Conservation (phyloP, 2,113 vertebrate species). For the Herpailurus yagouaroundi region DNA sequence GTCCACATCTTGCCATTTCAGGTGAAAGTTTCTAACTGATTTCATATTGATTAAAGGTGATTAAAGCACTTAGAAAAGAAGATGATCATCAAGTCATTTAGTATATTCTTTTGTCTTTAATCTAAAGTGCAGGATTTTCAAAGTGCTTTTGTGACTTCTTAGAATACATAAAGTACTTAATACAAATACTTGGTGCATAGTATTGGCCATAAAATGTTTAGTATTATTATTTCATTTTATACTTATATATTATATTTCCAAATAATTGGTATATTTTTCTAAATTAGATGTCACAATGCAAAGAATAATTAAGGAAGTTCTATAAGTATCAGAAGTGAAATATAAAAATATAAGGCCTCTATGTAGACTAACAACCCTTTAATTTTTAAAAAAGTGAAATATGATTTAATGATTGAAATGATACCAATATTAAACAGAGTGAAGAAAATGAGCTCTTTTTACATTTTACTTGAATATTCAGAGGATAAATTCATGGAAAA, state of each 20-base stretch:
- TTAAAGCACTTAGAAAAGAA: not conserved
- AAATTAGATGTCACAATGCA: not conserved
- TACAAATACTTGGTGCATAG: not conserved
- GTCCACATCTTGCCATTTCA: not conserved
- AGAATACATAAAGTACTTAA: not conserved
- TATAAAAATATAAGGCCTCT: not conserved
- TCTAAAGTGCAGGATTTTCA: not conserved
- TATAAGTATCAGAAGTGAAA: slow-evolving; percentile 21
- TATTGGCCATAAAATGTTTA: not conserved
- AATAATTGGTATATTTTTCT: not conserved
- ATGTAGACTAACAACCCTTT: not conserved
- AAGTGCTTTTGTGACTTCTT: not conserved
- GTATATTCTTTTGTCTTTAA: slow-evolving; percentile 33
- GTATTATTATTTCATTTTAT: not conserved
- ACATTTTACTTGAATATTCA: not conserved
- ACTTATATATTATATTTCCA: not conserved
- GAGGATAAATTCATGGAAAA: not conserved
- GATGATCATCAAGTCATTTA: not conserved
- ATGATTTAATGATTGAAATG: not conserved
- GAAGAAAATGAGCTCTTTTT: not conserved
- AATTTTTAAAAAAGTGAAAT: not conserved
- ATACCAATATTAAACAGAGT: not conserved
- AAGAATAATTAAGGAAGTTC: not conserved
- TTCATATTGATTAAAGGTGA: not conserved
- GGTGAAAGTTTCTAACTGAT: slow-evolving; percentile 12